Base-by-base conservation (phyloP, 1,140 invertebrate species). In the Drosophila orena region DNA sequence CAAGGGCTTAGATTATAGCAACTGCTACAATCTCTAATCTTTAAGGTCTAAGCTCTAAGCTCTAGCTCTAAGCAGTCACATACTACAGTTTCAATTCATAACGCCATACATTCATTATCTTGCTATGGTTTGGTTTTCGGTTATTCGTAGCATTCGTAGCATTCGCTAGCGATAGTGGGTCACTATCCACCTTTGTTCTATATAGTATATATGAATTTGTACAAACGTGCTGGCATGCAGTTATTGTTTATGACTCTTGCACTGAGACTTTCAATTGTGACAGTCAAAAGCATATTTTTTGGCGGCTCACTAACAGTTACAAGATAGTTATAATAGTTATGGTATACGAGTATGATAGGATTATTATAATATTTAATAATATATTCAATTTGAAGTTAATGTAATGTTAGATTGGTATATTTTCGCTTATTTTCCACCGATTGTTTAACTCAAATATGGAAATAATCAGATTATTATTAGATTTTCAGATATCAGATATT, bases 141-240 rank as follows among this genome's bases (percentile, higher is more conserved):
- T 42, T 56, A 27, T 24, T 54, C 20, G 50, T 15, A 35, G 6
- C n/a, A 27, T 27, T 34, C 14, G 4, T 17, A 17, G n/a, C n/a
- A 17, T 38, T 40, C 4, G 14, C n/a, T 7, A 20, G n/a, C 27
- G 24, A 17, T 5, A 34, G 27, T 50, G 47, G 27, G 27, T 50
- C n/a, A 17, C 4, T 17, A 34, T 1, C 47, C 47, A 50, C 47
- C 24, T 30, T 54, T 59, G 10, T 34, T 14, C 42, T 44, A 20
- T 44, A 44, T 20, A 4, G 17, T 15, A 6, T 57, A 62, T 34
- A 34, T 64, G 15, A 40, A 44, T 57, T 37, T 17, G 11, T 46
- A 64, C n/a, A 59, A 24, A 17, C 15, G 55, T 46, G 61, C 61
- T 44, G 7, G 10, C 61, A 64, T 64, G 61, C 61, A 46, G n/a